Evolutionary conservation across 2,888 invertebrate genomes (phyloP).

Genomic region (Therioaphis trifolii): DNA sequence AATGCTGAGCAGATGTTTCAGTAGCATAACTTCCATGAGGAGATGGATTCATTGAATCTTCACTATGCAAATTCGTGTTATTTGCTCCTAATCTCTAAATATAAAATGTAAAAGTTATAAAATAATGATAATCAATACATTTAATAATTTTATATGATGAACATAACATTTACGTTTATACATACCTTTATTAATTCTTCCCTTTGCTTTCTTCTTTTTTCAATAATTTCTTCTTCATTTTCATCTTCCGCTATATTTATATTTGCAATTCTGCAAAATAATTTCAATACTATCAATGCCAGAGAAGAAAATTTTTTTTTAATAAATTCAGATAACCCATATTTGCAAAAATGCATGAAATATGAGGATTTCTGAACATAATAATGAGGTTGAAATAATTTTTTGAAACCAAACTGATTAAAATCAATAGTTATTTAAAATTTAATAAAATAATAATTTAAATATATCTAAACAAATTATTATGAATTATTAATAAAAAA

Average conservation of each 20-base stretch:
- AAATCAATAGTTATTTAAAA: background rate
- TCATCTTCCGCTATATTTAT: constrained; percentile 87
- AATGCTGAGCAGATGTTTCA: constrained; percentile 51
- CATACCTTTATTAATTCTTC: constrained; percentile 86
- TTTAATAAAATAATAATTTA: background rate
- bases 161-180: no score
- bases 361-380: no score
- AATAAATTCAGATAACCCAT: no score
- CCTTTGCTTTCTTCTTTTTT: constrained; percentile 85
- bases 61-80: constrained; percentile 61
- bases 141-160: background rate
- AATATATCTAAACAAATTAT: background rate
- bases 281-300: constrained; percentile 19
- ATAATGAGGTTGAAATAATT: no score
- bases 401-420: no score
- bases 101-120: background rate
- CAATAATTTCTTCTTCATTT: constrained; percentile 93
- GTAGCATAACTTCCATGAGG: constrained; percentile 58
- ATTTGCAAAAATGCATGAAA: no score
- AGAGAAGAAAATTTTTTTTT: no score
- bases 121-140: background rate
- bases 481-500: constrained; percentile 12
- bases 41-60: constrained; percentile 58
- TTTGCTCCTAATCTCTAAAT: constrained; percentile 56
- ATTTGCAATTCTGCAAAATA: constrained; percentile 70